Evolutionary conservation across 2,888 invertebrate species (phyloP).

Genomic region (Antheraea yamamai): DNA sequence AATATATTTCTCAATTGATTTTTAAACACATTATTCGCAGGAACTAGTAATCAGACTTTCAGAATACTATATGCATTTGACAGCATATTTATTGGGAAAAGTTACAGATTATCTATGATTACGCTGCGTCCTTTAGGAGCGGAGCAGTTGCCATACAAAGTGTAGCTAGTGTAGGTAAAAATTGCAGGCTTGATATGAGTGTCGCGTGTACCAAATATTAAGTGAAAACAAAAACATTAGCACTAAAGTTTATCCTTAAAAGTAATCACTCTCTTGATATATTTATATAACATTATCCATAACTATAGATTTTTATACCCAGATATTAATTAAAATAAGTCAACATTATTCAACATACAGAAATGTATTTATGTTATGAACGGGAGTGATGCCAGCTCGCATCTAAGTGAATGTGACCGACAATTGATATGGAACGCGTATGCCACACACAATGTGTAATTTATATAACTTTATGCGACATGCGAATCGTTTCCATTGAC

Average conservation of each 20-base stretch:
- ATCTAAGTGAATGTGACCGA: slow-evolving; percentile 27
- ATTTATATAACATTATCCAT: neutral
- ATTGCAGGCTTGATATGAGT: too few relatives aligned
- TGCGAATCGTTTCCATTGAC: slow-evolving; percentile 28
- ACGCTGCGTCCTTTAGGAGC: too few relatives aligned
- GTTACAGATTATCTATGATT: too few relatives aligned
- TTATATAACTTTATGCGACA: slow-evolving; percentile 35
- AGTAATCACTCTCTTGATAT: neutral
- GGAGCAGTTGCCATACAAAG: too few relatives aligned
- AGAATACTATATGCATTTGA: too few relatives aligned
- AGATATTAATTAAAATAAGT: neutral
- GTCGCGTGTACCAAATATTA: too few relatives aligned
- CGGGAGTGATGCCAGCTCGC: slow-evolving; percentile 23
- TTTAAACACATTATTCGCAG: too few relatives aligned
- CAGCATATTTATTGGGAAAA: too few relatives aligned
- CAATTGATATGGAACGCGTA: slow-evolving; percentile 33
- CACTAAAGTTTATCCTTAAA: neutral
- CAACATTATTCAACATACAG: neutral
- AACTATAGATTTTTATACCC: neutral
- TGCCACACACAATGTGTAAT: slow-evolving; percentile 37
- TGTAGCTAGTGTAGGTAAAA: too few relatives aligned
- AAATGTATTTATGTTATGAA: neutral
- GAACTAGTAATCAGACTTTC: too few relatives aligned
- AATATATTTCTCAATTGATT: too few relatives aligned
- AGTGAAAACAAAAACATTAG: too few relatives aligned